These are phyloP conservation scores for Brachyrhaphis roseni DNA, from an alignment of 2,797 vertebrate species.

Conservation along the genomic window DNA sequence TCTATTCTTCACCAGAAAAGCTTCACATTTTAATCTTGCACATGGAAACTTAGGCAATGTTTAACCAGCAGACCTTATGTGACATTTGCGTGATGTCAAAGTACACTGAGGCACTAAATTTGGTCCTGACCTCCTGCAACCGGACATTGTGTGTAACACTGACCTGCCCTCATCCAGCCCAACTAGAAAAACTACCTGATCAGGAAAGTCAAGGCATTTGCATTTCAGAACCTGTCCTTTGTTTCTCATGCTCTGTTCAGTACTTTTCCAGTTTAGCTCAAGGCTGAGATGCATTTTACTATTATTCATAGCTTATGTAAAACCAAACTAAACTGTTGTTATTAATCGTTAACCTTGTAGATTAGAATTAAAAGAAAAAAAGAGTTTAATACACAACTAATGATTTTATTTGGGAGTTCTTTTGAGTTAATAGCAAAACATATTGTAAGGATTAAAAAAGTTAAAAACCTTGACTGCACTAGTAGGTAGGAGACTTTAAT, in stretches of 20 bases:
- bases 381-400: background rate
- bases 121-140: conserved; percentile 6
- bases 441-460: background rate
- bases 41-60: conserved; percentile 39
- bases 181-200: conserved; percentile 48
- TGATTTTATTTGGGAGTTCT: background rate
- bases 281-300: conserved; percentile 14
- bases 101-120: background rate
- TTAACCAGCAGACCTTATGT: background rate
- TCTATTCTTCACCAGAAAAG: conserved; percentile 85
- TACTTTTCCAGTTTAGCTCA: conserved; percentile 40
- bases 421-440: background rate
- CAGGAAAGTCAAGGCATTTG: conserved; percentile 61
- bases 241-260: conserved; percentile 23
- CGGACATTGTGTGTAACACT: conserved; percentile 16
- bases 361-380: background rate
- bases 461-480: background rate
- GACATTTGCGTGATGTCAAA: background rate
- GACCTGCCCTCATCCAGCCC: conserved; percentile 26
- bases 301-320: conserved; percentile 16
- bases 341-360: conserved; percentile 5
- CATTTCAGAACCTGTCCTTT: conserved; percentile 33
- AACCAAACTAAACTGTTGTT: background rate
- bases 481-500: background rate
- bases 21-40: conserved; percentile 84